Base-by-base conservation (phyloP, 2,797 vertebrate species). In the Premnoplex brunnescens region DNA sequence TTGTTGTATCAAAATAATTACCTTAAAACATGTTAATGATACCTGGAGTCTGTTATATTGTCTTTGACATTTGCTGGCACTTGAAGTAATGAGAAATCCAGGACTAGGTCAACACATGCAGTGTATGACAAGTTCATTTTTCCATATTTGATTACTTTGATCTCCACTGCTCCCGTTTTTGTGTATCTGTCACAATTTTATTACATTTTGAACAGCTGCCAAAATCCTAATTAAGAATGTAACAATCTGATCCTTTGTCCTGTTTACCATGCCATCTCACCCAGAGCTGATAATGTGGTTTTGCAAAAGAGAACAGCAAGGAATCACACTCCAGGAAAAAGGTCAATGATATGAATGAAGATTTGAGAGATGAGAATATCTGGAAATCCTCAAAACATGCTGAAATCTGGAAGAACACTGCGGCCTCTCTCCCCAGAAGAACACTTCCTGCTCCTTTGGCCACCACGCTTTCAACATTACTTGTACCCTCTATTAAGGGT, bases 381-480 rank as follows among this genome's bases (percentile, higher is more conserved):
- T 89, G 28, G 12, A 88, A 85, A 89, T 55, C 12, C 56, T 66
- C 18, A 49, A 62, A 66, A 49, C 13, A 21, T 6, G 10, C 4
- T 48, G 39, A 67, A 67, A 43, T 64, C 34, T 55, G 63, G 28
- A 10, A 78, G 7, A 15, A 1, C 10, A 51, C 51, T 71, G 36
- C 28, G 2, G 2, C 3, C 11, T 56, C 44, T 69, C 48, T 30
- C 8, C 6, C 3, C 1, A 37, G 6, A 60, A 23, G 2, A 17
- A 54, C 3, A 34, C 5, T 74, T 77, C 4, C 22, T 67, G 14
- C 9, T 71, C 36, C 10, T 76, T 59, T 79, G 8, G 11, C 24
- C 8, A 82, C 19, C 3, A 1, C 10, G 2, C 39, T 76, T 76
- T 62, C 10, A 69, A 7, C 0, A 0, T 58, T 83, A 51, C 20